Evolutionary conservation across 2,113 vertebrate genomes (phyloP), one percentile per base, ranked within the genome.

Genomic region (Cavia aperea): DNA sequence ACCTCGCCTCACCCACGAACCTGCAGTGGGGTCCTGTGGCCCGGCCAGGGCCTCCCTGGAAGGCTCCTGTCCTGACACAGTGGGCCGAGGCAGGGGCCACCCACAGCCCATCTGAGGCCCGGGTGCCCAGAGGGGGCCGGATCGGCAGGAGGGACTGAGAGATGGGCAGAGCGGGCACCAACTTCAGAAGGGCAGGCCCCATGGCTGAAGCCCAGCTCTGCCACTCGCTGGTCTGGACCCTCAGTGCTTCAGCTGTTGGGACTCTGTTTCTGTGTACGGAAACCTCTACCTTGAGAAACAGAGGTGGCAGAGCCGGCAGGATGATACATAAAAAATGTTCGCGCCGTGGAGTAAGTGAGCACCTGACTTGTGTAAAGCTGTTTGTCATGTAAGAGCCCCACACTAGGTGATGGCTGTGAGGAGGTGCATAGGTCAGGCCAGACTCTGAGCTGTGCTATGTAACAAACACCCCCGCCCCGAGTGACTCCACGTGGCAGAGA

Each of bases 101-200:
- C 66, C 66, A 68, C 39, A 82, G 68, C 46, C 46, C 46, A n/a
- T 19, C 63, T 21, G 13, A 8, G 51, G 60, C 81, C 46, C 82
- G 29, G 56, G 19, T 6, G 56, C 68, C 54, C 49, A 36, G 70
- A 51, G 33, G 79, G 13, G 66, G 81, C 83, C 51, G 9, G 46
- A 16, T 31, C 4, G 6, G 26, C 46, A 39, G 33, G 36, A 39
- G 2, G 21, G 18, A 15, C 72, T n/a, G 10, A 7, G 0, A 5
- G 2, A 23, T 21, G 26, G 54, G 36, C 78, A 31, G 72, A 10
- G 2, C 0, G 9, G 1, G 1, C 36, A 19, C 14, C 0, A 2
- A 31, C 79, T 77, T 49, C 39, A 24, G 51, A 26, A n/a, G 3
- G 51, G 68, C 5, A 21, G n/a, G 15, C 56, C 0, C 63, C 2